Percentiles rank a stretch among this genome's conserved stretches.
Evolutionary conservation across 1,140 invertebrate species (phyloP).

Genomic region (Drosophila tropicalis): DNA sequence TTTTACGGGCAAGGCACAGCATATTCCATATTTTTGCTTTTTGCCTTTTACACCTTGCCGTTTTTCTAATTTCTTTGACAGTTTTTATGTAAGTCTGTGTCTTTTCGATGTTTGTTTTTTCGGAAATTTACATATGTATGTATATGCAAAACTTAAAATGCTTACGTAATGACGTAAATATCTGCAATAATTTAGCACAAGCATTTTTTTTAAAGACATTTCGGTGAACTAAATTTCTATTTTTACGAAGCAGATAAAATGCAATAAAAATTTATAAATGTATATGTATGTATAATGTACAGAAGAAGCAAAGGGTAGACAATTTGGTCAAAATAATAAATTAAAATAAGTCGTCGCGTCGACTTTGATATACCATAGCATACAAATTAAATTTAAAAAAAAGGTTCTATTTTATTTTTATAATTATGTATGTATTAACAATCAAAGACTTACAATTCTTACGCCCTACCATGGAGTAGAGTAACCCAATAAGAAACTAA

Average conservation of each 20-base stretch:
- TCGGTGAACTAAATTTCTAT: neutral
- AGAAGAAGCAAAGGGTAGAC: too few relatives aligned
- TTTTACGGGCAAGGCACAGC: conserved; percentile 38
- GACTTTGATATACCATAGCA: too few relatives aligned
- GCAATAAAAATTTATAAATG: too few relatives aligned
- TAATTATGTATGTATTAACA: too few relatives aligned
- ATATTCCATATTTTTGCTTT: conserved; percentile 57
- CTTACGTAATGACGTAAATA: conserved; percentile 48
- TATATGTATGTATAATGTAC: too few relatives aligned
- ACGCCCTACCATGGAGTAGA: neutral
- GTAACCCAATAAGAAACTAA: neutral
- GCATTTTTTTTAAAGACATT: conserved; percentile 20
- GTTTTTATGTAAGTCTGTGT: conserved; percentile 18
- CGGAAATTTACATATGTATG: conserved; percentile 64
- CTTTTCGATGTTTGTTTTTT: conserved; percentile 1
- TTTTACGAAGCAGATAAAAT: conserved; percentile 9
- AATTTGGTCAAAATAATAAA: too few relatives aligned
- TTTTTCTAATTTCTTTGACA: conserved; percentile 9
- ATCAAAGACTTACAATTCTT: too few relatives aligned
- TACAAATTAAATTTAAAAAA: too few relatives aligned
- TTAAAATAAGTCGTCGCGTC: too few relatives aligned
- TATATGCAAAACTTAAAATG: conserved; percentile 55
- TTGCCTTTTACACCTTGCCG: neutral
- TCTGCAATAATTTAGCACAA: conserved; percentile 27
- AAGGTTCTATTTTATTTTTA: too few relatives aligned